Evolutionary conservation across 2,113 vertebrate species (phyloP).

Genomic region (Baryphthengus martii): DNA sequence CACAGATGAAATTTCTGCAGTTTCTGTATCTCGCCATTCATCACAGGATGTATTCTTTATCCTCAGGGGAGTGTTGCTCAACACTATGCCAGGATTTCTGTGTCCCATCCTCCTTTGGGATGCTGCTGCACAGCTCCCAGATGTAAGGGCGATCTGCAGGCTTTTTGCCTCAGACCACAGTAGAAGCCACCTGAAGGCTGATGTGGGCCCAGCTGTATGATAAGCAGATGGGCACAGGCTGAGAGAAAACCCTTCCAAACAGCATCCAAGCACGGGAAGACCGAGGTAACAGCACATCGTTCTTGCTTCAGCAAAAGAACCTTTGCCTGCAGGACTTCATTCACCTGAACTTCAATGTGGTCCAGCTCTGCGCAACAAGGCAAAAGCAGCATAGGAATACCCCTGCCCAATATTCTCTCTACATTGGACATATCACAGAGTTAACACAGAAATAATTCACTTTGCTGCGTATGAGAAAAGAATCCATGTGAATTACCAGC

Average conservation of each 20-base stretch:
- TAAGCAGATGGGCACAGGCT: background rate
- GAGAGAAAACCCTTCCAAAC: background rate
- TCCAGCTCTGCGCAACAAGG: background rate
- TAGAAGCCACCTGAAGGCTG: background rate
- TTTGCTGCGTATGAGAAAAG: background rate
- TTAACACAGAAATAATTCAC: background rate
- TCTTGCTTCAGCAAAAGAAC: background rate
- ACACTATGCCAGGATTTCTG: background rate
- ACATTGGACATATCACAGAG: background rate
- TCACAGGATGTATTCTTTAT: background rate
- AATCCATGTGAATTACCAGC: background rate
- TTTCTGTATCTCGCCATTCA: background rate
- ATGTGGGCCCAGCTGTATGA: background rate
- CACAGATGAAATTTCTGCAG: background rate
- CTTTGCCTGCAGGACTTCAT: rapidly evolving
- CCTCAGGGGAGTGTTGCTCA: background rate
- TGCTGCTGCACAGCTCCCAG: background rate
- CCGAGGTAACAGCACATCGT: background rate
- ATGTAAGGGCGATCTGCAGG: rapidly evolving
- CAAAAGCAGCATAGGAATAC: background rate
- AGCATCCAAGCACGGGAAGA: background rate
- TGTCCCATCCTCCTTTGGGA: background rate
- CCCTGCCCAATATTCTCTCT: background rate
- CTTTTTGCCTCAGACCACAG: background rate
- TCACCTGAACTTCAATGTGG: background rate